phyloP scores from a whole-genome alignment of 2,888 invertebrate species.

The Tetranychus truncatus region DNA sequence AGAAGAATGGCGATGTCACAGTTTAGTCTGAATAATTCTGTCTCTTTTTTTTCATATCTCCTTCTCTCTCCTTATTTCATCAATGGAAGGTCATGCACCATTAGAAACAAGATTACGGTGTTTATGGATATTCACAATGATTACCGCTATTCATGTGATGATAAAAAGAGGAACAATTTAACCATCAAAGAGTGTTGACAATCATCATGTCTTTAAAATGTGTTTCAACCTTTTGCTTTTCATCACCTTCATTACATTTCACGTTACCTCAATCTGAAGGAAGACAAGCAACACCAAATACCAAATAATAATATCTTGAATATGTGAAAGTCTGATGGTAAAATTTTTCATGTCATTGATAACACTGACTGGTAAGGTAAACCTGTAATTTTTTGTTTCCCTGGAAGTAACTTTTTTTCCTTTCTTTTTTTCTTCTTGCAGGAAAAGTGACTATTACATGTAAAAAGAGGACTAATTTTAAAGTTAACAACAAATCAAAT shows the following conservation, averaged over 20 bases:
- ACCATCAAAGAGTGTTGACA: not conserved
- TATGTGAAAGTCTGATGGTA: not conserved
- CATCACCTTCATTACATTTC: not conserved
- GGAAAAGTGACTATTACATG: no score
- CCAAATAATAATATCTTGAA: not conserved
- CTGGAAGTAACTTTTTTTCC: no score
- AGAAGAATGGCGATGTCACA: not conserved
- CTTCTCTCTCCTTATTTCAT: not conserved
- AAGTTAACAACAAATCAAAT: no score
- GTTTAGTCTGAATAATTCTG: no score
- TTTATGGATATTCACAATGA: not conserved
- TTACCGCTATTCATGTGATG: not conserved
- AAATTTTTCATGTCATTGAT: not conserved
- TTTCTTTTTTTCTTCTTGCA: no score
- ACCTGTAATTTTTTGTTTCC: not conserved
- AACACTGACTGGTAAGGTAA: not conserved
- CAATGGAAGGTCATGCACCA: not conserved
- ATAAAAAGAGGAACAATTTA: not conserved
- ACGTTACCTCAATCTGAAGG: no score
- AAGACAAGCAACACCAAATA: not conserved
- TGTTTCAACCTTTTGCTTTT: not conserved
- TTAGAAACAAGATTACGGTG: not conserved
- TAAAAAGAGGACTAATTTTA: no score
- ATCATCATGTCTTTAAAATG: not conserved
- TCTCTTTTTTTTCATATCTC: no score